Conservation (phyloP, 1,140 invertebrate species). For the Sycophaga agraensis region DNA sequence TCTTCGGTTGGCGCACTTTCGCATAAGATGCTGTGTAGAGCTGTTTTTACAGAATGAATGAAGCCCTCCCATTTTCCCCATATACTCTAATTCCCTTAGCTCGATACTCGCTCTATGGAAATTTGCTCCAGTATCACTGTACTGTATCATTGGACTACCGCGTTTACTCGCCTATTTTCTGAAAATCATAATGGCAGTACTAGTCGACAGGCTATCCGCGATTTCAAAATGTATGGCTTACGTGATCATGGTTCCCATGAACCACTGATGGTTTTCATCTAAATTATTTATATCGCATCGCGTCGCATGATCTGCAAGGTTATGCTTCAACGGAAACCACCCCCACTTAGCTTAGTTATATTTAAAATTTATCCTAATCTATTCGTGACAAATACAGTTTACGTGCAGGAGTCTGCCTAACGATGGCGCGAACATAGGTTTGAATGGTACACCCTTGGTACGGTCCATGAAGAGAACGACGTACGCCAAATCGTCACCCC, state of each 20-base stretch:
- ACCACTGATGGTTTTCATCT: neutral
- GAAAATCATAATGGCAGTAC: too few species aligned
- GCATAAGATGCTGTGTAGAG: neutral
- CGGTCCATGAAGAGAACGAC: neutral
- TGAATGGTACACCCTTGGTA: neutral
- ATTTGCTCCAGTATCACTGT: too few species aligned
- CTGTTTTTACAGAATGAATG: neutral
- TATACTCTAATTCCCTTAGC: too few species aligned
- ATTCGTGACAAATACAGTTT: neutral
- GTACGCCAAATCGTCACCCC: neutral
- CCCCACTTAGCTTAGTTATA: neutral
- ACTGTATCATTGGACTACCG: too few species aligned
- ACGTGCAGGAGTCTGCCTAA: neutral
- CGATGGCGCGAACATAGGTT: too few species aligned
- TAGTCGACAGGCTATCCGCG: too few species aligned
- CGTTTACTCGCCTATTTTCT: too few species aligned
- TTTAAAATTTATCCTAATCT: neutral
- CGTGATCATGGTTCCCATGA: too few species aligned
- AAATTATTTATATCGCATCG: neutral
- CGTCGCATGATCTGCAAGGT: constrained; percentile 6
- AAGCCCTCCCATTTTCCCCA: neutral
- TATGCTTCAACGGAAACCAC: neutral
- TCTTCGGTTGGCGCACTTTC: too few species aligned
- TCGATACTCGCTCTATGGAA: too few species aligned
- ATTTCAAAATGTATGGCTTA: too few species aligned